Evolutionary conservation across 2,113 vertebrate genomes (phyloP), one percentile per base, ranked within the genome.

Genomic region (Oostethus manadensis): DNA sequence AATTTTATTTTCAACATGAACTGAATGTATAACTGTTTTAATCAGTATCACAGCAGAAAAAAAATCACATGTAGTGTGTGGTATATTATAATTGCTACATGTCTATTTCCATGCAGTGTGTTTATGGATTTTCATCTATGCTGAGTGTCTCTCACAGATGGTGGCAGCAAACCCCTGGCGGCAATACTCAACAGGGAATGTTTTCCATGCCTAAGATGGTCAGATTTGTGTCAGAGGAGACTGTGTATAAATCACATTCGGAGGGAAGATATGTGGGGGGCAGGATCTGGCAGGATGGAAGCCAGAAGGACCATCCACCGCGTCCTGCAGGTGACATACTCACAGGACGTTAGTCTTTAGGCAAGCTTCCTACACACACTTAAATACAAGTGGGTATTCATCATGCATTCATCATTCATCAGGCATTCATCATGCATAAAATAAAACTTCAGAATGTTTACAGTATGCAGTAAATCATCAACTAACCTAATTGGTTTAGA

Each of bases 151-250:
- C 53, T 66, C 71, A 64, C 71, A 74, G 72, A 79, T 78, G 68
- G 74, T 62, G 69, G 70, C 49, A 50, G 74, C 44, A 53, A 74
- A 73, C 56, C 71, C 60, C 64, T 69, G 44, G 66, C 6, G 63
- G 66, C 60, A 74, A 73, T 79, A 78, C 64, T 73, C 69, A 56
- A 51, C 70, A 57, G 79, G 81, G 80, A 83, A 79, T 80, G 74
- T 87, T 89, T 88, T 89, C 87, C 88, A 88, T 83, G 51, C 84
- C 87, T 76, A 88, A 88, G 78, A 88, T 89, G 86, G 86, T 87
- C 81, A 88, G 78, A 88, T 85, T 75, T 76, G 70, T 79, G 84
- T 78, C 29, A 7, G 69, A 69, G 69, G 66, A 60, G 76, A 79
- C 70, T 63, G 63, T 53, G 63, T 40, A 51, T 84, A 78, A 83